Base-by-base conservation (phyloP, 1,140 invertebrate genomes). In the Macrotrachela quadricornifera region DNA sequence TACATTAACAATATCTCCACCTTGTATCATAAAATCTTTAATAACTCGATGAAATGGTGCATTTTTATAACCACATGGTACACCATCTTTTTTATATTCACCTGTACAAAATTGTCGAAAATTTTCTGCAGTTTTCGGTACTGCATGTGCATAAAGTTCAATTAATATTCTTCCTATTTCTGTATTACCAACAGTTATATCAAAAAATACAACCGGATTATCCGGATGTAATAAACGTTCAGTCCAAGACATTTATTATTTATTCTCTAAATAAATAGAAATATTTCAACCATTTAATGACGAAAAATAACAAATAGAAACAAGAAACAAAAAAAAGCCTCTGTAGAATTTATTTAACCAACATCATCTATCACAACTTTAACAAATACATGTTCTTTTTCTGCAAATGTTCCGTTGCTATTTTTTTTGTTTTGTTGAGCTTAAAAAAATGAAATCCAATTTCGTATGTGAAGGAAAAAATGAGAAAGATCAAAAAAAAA, bases 11-110 rank as follows among this genome's bases (percentile, higher is more conserved):
- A 97, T 96, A 73, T 99, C 92, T 17, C 92, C 92, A 52, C 91
- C 91, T 78, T 96, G 90, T 60, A 96, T 88, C 90, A 97, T 96
- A 60, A 79, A 79, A 62, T 79, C 90, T 73, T 97, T 97, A 49
- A 97, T 96, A 42, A 99, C 88, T 69, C 92, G 70, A 69, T 99
- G 94, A 72, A 99, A 99, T 64, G 81, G 80, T 37, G 82, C 82
- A 57, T 85, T 85, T 73, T 97, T 97, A 64, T 83, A 99, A 36
- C 91, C 88, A 30, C 91, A 76, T 1, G 90, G 87, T n/a, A 96
- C 85, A 18, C 83, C 84, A 63, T 96, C 91, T 60, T 72, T 74
- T 59, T 73, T 74, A 57, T 73, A 75, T 73, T 99, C 92, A 21
- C 94, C 94, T 0, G 92, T 97, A 66, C 94, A 99, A 64, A 99